These are phyloP conservation scores for Scaptomyza reducta DNA, from an alignment of 2,888 invertebrate species.

Conservation along the genomic window DNA sequence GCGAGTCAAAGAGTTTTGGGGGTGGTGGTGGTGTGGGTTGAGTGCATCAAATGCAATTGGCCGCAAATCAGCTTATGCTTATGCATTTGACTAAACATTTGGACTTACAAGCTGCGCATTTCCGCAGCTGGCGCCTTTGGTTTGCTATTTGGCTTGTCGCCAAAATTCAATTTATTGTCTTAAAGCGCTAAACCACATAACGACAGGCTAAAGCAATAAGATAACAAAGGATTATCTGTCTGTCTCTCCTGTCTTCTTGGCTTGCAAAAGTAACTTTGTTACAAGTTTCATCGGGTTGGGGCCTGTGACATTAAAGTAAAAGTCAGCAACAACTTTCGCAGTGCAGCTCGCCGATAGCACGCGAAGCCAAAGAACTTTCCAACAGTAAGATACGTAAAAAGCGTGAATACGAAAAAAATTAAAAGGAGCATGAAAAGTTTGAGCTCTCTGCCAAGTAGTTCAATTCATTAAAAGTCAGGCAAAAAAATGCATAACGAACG, in stretches of 20 bases:
- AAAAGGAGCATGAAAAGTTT: slow-evolving; percentile 53
- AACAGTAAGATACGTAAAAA: slow-evolving; percentile 23
- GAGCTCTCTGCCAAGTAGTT: slow-evolving; percentile 56
- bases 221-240: slow-evolving; percentile 71
- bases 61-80: slow-evolving; percentile 62
- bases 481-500: slow-evolving; percentile 45
- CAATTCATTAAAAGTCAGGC: slow-evolving; percentile 72
- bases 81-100: slow-evolving; percentile 66
- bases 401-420: slow-evolving; percentile 21
- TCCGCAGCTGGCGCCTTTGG: slow-evolving; percentile 45
- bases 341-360: slow-evolving; percentile 60
- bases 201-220: slow-evolving; percentile 67
- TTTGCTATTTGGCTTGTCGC: slow-evolving; percentile 47
- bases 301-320: slow-evolving; percentile 48
- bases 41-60: slow-evolving; percentile 59
- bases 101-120: slow-evolving; percentile 16
- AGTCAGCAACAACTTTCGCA: slow-evolving; percentile 63
- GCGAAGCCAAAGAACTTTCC: slow-evolving; percentile 43
- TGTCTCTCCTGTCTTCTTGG: not conserved
- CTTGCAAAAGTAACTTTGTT: slow-evolving; percentile 53
- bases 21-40: no score
- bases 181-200: slow-evolving; percentile 70
- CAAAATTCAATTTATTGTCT: slow-evolving; percentile 76
- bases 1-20: not conserved
- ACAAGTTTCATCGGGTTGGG: slow-evolving; percentile 9